Base-by-base conservation (phyloP, 2,797 vertebrate species). In the Gambelia wislizenii region DNA sequence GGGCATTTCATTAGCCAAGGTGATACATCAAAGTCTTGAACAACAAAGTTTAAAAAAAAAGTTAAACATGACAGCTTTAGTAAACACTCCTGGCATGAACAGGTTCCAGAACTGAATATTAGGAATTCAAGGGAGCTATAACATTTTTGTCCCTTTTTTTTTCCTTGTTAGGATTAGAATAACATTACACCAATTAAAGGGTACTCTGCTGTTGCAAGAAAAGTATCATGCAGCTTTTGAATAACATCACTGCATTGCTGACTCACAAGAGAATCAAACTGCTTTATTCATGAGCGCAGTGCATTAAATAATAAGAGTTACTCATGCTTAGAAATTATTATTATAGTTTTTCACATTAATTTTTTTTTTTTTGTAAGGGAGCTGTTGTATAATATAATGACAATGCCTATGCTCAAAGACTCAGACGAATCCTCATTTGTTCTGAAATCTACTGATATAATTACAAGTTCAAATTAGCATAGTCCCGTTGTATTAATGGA, bases 21-120 rank as follows among this genome's bases (percentile, higher is more conserved):
- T 70, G 77, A 74, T 72, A 85, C 77, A 81, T 89, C 77, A 89
- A 89, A 89, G 56, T 10, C 22, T 89, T 64, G n/a, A 81, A 81
- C 67, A 80, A 83, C 80, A 75, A 83, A 83, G 33, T n/a, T 16
- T 33, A 20, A 14, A 5, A 39, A 30, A 44, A 74, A 36, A 85
- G 78, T 81, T 80, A 80, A 80, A 81, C 77, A 85, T 33, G 76
- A 39, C 67, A 81, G 67, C 52, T 89, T 89, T 85, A 52, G 67
- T 74, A 89, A 85, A 85, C 44, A 81, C 67, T 85, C 47, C 69
- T 36, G 22, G 39, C 69, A 82, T 33, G 42, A 89, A 85, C n/a
- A 81, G 76, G n/a, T 81, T 81, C 56, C 6, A 54, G 70, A 27
- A 69, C 59, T 22, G 49, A 81, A 39, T 59, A 72, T 67, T 16